phyloP scores from a whole-genome alignment of 2,113 vertebrate species.

The Corythoichthys haematopterus region DNA sequence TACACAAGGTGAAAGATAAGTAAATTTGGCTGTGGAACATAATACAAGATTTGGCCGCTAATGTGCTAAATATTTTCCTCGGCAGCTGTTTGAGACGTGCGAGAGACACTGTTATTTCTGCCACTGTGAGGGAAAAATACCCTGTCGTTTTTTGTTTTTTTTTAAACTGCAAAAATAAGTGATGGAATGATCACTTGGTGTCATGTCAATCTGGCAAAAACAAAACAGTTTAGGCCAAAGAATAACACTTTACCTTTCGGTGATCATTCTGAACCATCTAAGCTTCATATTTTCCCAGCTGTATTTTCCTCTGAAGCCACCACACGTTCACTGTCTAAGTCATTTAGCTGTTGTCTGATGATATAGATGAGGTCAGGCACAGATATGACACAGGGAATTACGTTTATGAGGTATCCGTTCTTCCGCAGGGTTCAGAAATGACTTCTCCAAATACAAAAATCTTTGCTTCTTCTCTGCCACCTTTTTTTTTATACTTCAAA shows the following conservation, averaged over 20 bases:
- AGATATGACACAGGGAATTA: slow-evolving; percentile 17
- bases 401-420: slow-evolving; percentile 9
- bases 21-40: background rate
- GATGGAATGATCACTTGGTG: background rate
- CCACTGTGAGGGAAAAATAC: background rate
- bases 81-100: background rate
- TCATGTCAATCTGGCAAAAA: background rate
- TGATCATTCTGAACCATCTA: background rate
- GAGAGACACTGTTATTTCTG: background rate
- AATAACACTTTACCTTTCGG: background rate
- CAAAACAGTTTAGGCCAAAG: background rate
- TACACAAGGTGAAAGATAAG: background rate
- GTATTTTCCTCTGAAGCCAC: background rate
- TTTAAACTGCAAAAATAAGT: background rate
- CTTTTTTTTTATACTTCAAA: slow-evolving; percentile 19
- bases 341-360: slow-evolving; percentile 12
- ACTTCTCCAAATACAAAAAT: slow-evolving; percentile 45
- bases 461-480: slow-evolving; percentile 12
- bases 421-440: slow-evolving; percentile 25
- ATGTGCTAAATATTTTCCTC: background rate
- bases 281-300: background rate
- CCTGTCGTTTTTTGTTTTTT: background rate
- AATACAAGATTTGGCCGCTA: background rate
- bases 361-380: slow-evolving; percentile 34
- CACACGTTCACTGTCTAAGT: slow-evolving; percentile 1